Evolutionary conservation across 2,113 vertebrate genomes (phyloP), one percentile per base, ranked within the genome.

Genomic region (Pleuronectes platessa): DNA sequence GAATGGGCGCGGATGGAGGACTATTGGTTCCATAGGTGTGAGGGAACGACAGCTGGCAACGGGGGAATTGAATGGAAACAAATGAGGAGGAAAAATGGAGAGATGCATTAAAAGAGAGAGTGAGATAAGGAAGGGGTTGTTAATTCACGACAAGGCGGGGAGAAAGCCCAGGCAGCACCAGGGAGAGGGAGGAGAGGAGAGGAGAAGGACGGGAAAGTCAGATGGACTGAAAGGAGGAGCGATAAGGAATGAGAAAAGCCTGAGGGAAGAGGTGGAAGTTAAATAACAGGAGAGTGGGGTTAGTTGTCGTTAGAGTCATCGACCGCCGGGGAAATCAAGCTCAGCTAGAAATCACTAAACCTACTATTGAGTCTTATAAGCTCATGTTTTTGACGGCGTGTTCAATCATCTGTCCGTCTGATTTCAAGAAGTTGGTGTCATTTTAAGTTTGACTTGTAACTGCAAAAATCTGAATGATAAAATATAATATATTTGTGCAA

Each of bases 321-420:
- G 54, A 86, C 79, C 84, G 80, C 78, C 61, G 63, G 82, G 82
- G 87, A 89, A 89, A 89, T 88, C 68, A 72, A 65, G 76, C 76
- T 74, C 72, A 7, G 49, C 79, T 40, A 54, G 56, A 76, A 71
- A 27, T 82, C 67, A 70, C 79, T 86, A 83, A 68, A 85, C 76
- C 78, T 67, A n/a, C 62, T 69, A 24, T 35, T 47, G 53, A 80
- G 84, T 79, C 64, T 51, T 69, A 47, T 68, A 31, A 31, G 31
- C 6, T 7, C 6, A 31, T 31, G 1, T 31, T 31, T 31, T 7
- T 69, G 75, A 74, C 56, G 65, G 61, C 0, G 26, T 55, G 74
- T 3, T 5, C 6, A 31, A 31, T 31, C 31, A 31, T 31, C 31
- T 5, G 31, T 31, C 31, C 31, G 31, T 51, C 49, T n/a, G 4